Evolutionary conservation across 1,140 invertebrate species (phyloP).

Genomic region (Zaprionus africanus): DNA sequence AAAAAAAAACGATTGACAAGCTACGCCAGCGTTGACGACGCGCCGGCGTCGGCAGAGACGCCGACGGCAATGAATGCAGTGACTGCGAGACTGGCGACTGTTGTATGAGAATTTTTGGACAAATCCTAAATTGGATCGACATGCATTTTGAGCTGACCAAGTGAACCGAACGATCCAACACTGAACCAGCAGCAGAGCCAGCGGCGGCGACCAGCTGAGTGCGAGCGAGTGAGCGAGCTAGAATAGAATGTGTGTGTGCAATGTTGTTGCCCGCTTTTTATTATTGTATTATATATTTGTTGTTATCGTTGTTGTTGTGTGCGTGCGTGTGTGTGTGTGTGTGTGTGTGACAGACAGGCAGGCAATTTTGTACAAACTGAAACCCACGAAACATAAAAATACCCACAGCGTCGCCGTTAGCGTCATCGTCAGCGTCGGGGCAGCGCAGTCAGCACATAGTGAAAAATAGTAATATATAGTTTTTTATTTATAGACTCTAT

Average conservation of each 20-base stretch:
- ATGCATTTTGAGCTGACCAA: conserved; percentile 36
- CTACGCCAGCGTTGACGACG: conserved; percentile 29
- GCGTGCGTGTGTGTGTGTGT: conserved; percentile 6
- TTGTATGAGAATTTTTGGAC: conserved; percentile 24
- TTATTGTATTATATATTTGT: conserved; percentile 1
- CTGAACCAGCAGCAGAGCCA: conserved; percentile 29
- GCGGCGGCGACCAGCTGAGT: conserved; percentile 36
- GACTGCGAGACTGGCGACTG: conserved; percentile 9
- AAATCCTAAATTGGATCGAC: conserved; percentile 32
- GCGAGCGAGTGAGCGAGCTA: conserved; percentile 36
- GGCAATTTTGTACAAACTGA: conserved; percentile 24
- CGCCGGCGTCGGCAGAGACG: conserved; percentile 22
- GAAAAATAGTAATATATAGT: conserved; percentile 42
- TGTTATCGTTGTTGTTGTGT: conserved; percentile 10
- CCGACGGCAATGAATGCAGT: neutral
- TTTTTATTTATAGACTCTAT: conserved; percentile 41
- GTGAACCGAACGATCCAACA: conserved; percentile 39
- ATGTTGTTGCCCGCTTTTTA: conserved; percentile 17
- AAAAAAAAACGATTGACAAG: conserved; percentile 41
- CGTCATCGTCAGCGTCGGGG: neutral
- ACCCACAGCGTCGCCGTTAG: conserved; percentile 26
- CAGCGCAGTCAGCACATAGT: neutral
- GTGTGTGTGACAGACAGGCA: conserved; percentile 18
- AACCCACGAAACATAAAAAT: conserved; percentile 56
- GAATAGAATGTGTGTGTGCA: conserved; percentile 40